Evolutionary conservation across 2,797 vertebrate genomes (phyloP), one percentile per base, ranked within the genome.

Genomic region (Pempheris klunzingeri): DNA sequence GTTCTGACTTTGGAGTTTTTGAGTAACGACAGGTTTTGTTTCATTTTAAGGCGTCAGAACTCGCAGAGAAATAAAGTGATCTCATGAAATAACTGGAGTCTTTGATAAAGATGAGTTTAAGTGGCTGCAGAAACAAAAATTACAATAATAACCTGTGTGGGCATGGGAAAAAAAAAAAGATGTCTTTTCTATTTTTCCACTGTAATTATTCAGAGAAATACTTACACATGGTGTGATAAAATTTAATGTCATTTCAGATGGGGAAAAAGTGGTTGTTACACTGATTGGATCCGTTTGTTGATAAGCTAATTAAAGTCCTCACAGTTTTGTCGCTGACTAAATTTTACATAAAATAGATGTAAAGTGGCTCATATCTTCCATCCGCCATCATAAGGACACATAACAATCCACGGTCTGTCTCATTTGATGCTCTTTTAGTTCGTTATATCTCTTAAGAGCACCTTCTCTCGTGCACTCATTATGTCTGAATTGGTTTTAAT

Each of bases 261-360:
- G 9, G 5, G 28, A 12, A 65, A 66, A 77, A 61, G 14, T 22
- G 14, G 68, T 44, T n/a, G 15, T 73, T 68, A 18, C 38, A 64
- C 41, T 64, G 67, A 84, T 61, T 57, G 46, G 49, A 62, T 2
- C 36, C 8, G 15, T 69, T 78, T 74, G 62, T 49, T 81, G 52
- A 77, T 62, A 59, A 52, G 68, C 61, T 78, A 64, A 83, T 87
- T 79, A 61, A 69, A 76, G 62, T 46, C n/a, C 41, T 52, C 20
- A 5, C 54, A 18, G 71, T 57, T 60, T 50, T 82, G 57, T 26
- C 72, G 60, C 28, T 4, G n/a, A 46, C 30, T 46, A 62, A 24
- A 57, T 70, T 41, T 74, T 3, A 38, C 39, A 63, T 46, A 22
- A 65, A 62, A 49, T 22, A 22, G 38, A 78, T 63, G 57, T 34